A percentile compares a stretch with the other conserved stretches of the same genome.
These are phyloP conservation scores for Pipa parva DNA, from an alignment of 2,113 vertebrate species.

Conservation along the genomic window DNA sequence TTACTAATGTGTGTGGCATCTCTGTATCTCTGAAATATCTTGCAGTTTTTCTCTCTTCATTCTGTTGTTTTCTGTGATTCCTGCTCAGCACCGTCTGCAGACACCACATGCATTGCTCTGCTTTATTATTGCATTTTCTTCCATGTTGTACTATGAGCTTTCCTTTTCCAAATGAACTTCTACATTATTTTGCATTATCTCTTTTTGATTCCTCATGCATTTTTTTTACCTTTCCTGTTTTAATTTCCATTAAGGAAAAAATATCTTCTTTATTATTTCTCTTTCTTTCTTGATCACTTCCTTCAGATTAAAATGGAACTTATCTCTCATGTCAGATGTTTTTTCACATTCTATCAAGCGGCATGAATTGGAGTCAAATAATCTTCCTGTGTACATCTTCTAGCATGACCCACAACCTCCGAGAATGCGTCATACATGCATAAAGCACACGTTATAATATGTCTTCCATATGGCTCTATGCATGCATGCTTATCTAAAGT, in stretches of 20 bases:
- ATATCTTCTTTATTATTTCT: conserved; percentile 50
- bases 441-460: conserved; percentile 64
- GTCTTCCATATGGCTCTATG: conserved; percentile 62
- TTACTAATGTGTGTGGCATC: conserved; percentile 60
- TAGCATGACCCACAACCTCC: conserved; percentile 98
- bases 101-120: conserved; percentile 47
- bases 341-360: conserved; percentile 99
- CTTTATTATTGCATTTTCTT: conserved; percentile 64
- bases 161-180: conserved; percentile 41
- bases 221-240: conserved; percentile 51
- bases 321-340: conserved; percentile 99
- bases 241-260: conserved; percentile 43
- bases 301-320: conserved; percentile 92
- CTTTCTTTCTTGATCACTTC: conserved; percentile 66
- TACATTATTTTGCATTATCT: conserved; percentile 38
- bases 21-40: conserved; percentile 57
- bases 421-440: conserved; percentile 89
- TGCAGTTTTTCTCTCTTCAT: conserved; percentile 56
- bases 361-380: conserved; percentile 99
- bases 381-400: conserved; percentile 99
- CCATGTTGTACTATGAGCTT: conserved; percentile 59
- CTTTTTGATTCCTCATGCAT: conserved; percentile 41
- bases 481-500: conserved; percentile 74
- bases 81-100: conserved; percentile 49
- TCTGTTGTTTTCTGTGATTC: conserved; percentile 61